A percentile compares a stretch with the other conserved stretches of the same genome.
Conservation (phyloP, 2,888 invertebrate genomes). For the Tetrapedia diversipes region DNA sequence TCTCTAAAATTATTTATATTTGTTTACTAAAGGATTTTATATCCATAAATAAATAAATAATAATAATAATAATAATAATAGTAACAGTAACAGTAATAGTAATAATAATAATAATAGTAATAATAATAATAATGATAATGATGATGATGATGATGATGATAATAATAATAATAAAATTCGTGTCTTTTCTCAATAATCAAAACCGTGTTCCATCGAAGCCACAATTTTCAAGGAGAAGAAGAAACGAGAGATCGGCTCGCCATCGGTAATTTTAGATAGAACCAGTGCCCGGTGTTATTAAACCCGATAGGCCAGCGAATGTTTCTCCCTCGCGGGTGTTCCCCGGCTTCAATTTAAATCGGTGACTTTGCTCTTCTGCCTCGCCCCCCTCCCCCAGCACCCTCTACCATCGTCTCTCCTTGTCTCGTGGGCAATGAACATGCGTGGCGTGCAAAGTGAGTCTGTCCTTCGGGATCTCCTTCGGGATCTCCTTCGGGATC, state of each 20-base stretch:
- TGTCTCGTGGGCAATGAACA: conserved; percentile 26
- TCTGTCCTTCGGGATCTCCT: conserved; percentile 52
- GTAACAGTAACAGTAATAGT: too few relatives aligned
- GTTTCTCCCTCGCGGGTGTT: conserved; percentile 75
- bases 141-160: too few relatives aligned
- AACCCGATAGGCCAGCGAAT: conserved; percentile 69
- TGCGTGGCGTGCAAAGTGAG: conserved; percentile 20
- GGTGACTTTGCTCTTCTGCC: conserved; percentile 78
- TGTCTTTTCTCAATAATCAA: too few relatives aligned
- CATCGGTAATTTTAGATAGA: conserved; percentile 70
- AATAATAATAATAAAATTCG: too few relatives aligned
- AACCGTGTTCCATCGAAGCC: too few relatives aligned
- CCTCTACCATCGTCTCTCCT: conserved; percentile 13
- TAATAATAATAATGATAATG: too few relatives aligned
- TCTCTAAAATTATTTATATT: too few relatives aligned
- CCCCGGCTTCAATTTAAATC: conserved; percentile 80
- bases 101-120: too few relatives aligned
- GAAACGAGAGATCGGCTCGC: conserved; percentile 44
- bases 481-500: conserved; percentile 53
- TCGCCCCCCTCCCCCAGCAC: conserved; percentile 58
- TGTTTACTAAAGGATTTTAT: too few relatives aligned
- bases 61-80: too few relatives aligned
- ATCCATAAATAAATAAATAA: too few relatives aligned
- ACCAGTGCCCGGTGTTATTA: conserved; percentile 69
- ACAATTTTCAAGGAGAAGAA: too few relatives aligned